These are phyloP conservation scores for Cichlasoma orientale DNA, from an alignment of 2,797 vertebrate genomes.

Conservation along the genomic window DNA sequence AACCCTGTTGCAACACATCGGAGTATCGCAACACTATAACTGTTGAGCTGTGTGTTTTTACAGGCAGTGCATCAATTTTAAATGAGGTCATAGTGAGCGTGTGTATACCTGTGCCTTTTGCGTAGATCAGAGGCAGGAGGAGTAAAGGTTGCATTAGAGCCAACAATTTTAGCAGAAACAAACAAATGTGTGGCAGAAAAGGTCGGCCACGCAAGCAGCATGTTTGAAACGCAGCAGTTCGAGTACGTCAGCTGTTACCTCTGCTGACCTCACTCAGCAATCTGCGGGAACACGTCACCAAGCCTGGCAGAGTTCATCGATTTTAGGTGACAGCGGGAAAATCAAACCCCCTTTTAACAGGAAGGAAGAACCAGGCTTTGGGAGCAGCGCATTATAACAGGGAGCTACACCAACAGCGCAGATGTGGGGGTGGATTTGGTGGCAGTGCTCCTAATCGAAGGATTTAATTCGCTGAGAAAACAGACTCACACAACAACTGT, in stretches of 20 bases:
- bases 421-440: no score
- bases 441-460: no score
- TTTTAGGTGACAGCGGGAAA: not conserved
- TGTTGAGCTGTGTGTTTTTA: not conserved
- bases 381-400: rapidly evolving
- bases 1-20: not conserved
- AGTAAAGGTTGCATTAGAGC: not conserved
- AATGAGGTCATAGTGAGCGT: slow-evolving; percentile 15
- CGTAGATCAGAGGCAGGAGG: not conserved
- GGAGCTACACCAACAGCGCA: not conserved
- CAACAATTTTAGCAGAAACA: not conserved
- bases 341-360: not conserved
- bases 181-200: not conserved
- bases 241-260: not conserved
- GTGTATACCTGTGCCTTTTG: slow-evolving; percentile 18
- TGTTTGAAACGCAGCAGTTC: not conserved
- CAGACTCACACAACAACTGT: no score
- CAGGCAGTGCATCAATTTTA: slow-evolving; percentile 7
- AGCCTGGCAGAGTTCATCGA: not conserved
- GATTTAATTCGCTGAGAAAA: no score
- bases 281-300: not conserved
- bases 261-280: not conserved
- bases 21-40: not conserved
- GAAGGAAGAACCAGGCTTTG: not conserved
- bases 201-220: not conserved